phyloP scores from a whole-genome alignment of 2,113 vertebrate genomes.

The Carassius auratus region DNA sequence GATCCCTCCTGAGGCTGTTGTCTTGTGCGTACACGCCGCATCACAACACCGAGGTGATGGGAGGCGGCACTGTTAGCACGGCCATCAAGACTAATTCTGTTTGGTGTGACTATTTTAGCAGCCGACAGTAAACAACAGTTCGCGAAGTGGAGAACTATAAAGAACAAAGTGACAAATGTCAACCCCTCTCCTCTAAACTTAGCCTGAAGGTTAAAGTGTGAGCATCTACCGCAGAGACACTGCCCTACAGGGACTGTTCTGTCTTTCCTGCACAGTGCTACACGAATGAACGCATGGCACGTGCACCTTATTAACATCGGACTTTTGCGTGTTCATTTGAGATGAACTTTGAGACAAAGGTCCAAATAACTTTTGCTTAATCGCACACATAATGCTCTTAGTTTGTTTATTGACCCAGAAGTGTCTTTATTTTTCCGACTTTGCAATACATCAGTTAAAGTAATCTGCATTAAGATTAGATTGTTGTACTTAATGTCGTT shows the following conservation, averaged over 20 bases:
- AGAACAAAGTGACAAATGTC: constrained; percentile 49
- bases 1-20: constrained; percentile 62
- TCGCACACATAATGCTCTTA: background rate
- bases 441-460: too few species aligned
- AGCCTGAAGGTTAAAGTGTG: constrained; percentile 59
- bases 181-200: constrained; percentile 51
- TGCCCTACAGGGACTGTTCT: constrained; percentile 31
- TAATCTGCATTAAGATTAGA: background rate
- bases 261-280: constrained; percentile 2
- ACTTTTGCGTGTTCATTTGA: background rate
- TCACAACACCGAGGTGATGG: constrained; percentile 49
- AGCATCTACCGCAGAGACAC: constrained; percentile 25
- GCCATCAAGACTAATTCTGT: constrained; percentile 62
- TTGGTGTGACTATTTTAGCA: constrained; percentile 61
- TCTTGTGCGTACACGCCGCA: constrained; percentile 41
- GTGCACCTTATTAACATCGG: background rate
- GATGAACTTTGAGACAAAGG: background rate
- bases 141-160: constrained; percentile 49
- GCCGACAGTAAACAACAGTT: constrained; percentile 61
- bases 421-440: background rate
- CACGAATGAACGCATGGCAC: background rate
- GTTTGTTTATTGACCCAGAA: constrained; percentile 3
- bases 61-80: constrained; percentile 52
- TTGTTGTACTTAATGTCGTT: background rate
- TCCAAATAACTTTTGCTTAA: background rate